A percentile compares a stretch with the other conserved stretches of the same genome.
phyloP scores from a whole-genome alignment of 2,888 invertebrate species.

The Saturnia japonica region DNA sequence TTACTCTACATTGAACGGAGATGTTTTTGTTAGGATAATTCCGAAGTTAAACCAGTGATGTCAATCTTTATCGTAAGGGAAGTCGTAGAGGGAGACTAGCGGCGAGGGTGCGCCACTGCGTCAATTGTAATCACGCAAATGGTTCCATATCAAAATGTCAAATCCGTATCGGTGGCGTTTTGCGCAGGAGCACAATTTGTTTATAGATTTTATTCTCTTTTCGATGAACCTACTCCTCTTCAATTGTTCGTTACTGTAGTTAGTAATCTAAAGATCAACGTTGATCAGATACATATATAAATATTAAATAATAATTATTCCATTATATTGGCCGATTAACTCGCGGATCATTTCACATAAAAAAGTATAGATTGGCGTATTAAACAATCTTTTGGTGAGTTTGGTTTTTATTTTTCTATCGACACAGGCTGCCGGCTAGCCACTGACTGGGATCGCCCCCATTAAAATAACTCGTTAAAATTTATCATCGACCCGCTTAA shows the following conservation, averaged over 20 bases:
- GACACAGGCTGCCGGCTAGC: slow-evolving; percentile 73
- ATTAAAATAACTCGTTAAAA: slow-evolving; percentile 83
- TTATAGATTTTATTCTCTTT: background rate
- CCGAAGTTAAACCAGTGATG: slow-evolving; percentile 70
- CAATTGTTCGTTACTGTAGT: slow-evolving; percentile 8
- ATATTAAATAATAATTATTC: slow-evolving; percentile 18
- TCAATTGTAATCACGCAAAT: slow-evolving; percentile 82
- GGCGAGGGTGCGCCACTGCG: slow-evolving; percentile 75
- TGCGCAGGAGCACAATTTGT: slow-evolving; percentile 45
- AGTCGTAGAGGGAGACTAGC: slow-evolving; percentile 66
- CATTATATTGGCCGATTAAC: slow-evolving; percentile 23
- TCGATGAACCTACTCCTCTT: background rate
- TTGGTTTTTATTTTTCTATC: slow-evolving; percentile 79
- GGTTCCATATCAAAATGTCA: slow-evolving; percentile 79
- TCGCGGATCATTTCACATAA: slow-evolving; percentile 48
- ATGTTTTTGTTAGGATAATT: slow-evolving; percentile 69
- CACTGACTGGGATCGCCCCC: slow-evolving; percentile 80
- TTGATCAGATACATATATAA: background rate
- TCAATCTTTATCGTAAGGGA: slow-evolving; percentile 81
- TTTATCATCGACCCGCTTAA: slow-evolving; percentile 82
- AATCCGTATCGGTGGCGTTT: slow-evolving; percentile 73
- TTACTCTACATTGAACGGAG: slow-evolving; percentile 46
- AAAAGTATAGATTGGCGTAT: slow-evolving; percentile 60
- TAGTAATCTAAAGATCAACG: background rate
- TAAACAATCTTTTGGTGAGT: slow-evolving; percentile 68